Conservation (phyloP, 1,140 invertebrate genomes). For the Eumaeus atala region DNA sequence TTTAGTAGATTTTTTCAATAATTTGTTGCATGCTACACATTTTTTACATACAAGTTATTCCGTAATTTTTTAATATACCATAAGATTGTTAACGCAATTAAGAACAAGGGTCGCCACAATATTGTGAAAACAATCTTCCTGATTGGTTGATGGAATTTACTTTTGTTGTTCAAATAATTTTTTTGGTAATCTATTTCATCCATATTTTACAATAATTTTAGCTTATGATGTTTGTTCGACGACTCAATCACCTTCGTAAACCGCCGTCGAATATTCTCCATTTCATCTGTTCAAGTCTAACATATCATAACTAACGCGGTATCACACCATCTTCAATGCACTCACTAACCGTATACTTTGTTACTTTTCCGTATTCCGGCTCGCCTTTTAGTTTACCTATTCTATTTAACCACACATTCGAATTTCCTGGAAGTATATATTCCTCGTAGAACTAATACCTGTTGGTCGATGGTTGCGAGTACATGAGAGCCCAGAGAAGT, state of each 20-base stretch:
- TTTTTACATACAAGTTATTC: slow-evolving; percentile 15
- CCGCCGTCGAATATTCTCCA: not conserved
- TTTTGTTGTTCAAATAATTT: not conserved
- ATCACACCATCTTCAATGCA: slow-evolving; percentile 35
- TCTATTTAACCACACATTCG: no score
- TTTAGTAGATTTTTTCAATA: slow-evolving; percentile 37
- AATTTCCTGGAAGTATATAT: no score
- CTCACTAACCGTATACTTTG: slow-evolving; percentile 56
- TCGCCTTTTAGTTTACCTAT: slow-evolving; percentile 19
- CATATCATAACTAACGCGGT: slow-evolving; percentile 50
- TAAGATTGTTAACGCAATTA: not conserved
- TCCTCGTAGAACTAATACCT: no score
- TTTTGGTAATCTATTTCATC: slow-evolving; percentile 1
- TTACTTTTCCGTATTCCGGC: slow-evolving; percentile 55
- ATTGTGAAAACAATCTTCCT: slow-evolving; percentile 1
- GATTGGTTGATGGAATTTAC: not conserved
- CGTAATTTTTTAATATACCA: not conserved
- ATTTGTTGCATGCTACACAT: slow-evolving; percentile 43
- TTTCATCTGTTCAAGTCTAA: slow-evolving; percentile 4
- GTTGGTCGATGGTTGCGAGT: not conserved
- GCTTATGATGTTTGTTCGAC: not conserved
- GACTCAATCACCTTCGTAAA: not conserved
- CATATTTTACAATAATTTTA: not conserved
- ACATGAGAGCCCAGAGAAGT: slow-evolving; percentile 4
- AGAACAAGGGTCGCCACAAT: not conserved